A percentile compares a stretch with the other conserved stretches of the same genome.
These are phyloP conservation scores for Peromyscus melanophrys DNA, from an alignment of 2,797 vertebrate genomes.

Conservation along the genomic window DNA sequence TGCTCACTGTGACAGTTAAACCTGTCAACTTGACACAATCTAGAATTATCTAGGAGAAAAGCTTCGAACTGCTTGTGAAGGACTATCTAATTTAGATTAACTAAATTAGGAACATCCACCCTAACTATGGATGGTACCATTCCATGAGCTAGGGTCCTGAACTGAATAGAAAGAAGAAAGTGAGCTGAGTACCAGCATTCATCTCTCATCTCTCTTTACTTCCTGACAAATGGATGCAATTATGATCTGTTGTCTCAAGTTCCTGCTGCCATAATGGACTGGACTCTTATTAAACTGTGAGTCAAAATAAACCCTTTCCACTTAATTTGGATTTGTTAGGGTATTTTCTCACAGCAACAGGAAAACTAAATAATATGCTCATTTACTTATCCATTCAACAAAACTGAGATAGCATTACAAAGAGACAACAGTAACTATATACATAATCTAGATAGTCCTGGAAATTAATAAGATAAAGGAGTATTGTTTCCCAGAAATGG, in stretches of 20 bases:
- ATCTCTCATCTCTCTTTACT: not conserved
- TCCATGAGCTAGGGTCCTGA: not conserved
- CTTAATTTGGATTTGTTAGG: not conserved
- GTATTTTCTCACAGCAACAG: not conserved
- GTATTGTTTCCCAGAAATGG: not conserved
- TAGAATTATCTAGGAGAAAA: not conserved
- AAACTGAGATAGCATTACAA: not conserved
- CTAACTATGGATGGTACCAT: not conserved
- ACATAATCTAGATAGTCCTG: not conserved
- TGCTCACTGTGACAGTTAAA: not conserved
- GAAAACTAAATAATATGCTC: not conserved
- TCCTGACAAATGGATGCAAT: not conserved
- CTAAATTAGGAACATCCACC: not conserved
- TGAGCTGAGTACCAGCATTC: not conserved
- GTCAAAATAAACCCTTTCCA: not conserved
- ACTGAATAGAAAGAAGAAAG: not conserved
- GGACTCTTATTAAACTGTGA: not conserved
- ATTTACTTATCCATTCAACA: not conserved
- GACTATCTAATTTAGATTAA: not conserved
- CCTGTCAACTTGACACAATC: not conserved
- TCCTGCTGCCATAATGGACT: not conserved
- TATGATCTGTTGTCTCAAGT: not conserved
- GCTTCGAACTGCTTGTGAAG: not conserved
- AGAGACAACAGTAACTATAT: not conserved
- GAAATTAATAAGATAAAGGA: conserved; percentile 67